Evolutionary conservation across 1,140 invertebrate species (phyloP), one percentile per base, ranked within the genome.

Genomic region (Caenorhabditis tropicalis): DNA sequence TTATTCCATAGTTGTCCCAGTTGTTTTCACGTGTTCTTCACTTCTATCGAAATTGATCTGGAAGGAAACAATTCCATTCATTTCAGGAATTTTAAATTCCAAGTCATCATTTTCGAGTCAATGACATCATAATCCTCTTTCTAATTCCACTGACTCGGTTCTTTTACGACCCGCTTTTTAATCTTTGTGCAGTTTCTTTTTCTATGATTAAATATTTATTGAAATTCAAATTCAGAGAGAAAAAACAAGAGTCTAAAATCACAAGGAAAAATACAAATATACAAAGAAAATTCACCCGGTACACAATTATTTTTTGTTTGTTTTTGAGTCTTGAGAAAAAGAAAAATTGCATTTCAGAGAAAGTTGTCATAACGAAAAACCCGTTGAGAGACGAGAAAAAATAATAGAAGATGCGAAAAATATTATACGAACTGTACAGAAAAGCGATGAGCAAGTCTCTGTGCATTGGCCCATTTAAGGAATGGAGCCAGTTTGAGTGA

Each of bases 401-500:
- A 65, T n/a, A 74, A 43, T 29, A 24, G 27, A 9, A 24, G 24
- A 36, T 33, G 24, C 12, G 29, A 56, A 27, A 27, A 27, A 56
- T 10, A 74, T 74, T 74, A 74, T 27, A 74, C n/a, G n/a, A 74
- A 74, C 36, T 74, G 65, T 43, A 74, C 65, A 74, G 65, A 74
- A 74, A 74, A 74, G 19, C 65, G 33, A 36, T 74, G 65, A 43
- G 65, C 82, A 4, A 82, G 51, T 58, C 56, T 31, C 33, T 82
- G 39, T 27, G 60, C 60, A 48, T 70, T 60, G 0, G 60, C 51
- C 82, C 82, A 82, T 43, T 82, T 60, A 21, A 70, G n/a, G 51
- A 82, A 82, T 21, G 56, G 39, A 33, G 56, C 56, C 56, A 82
- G n/a, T 29, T 74, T 65, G 43, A 82, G 82, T 49, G 82, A 82